Conservation (phyloP, 2,888 invertebrate genomes). For the Pelosia muscerda region DNA sequence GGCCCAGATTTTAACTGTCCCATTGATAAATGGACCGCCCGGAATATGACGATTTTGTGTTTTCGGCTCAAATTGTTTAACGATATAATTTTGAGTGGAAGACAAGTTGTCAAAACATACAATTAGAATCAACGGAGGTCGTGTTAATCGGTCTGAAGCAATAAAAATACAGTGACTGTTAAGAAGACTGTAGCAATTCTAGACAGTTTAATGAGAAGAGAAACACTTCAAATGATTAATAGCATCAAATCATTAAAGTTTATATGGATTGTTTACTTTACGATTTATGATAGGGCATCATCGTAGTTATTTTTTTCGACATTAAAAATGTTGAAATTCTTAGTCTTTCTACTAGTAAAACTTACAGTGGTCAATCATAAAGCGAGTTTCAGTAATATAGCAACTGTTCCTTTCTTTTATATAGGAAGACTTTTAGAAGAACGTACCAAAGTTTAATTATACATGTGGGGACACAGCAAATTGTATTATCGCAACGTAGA, state of each 20-base stretch:
- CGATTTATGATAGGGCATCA: background rate
- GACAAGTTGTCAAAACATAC: slow-evolving; percentile 3
- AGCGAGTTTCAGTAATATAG: too few species aligned
- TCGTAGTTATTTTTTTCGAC: background rate
- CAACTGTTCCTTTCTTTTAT: too few species aligned
- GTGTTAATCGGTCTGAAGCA: background rate
- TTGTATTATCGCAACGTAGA: too few species aligned
- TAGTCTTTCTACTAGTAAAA: too few species aligned
- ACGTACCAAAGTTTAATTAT: background rate
- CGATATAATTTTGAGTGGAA: slow-evolving; percentile 8
- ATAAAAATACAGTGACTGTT: background rate
- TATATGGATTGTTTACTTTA: background rate
- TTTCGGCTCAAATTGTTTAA: slow-evolving; percentile 18
- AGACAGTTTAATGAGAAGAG: background rate
- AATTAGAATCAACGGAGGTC: background rate
- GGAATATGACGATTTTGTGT: slow-evolving; percentile 17
- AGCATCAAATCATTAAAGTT: background rate
- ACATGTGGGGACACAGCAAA: too few species aligned
- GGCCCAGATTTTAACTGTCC: slow-evolving; percentile 47
- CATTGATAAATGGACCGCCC: slow-evolving; percentile 44
- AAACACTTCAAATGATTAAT: background rate
- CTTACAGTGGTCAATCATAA: too few species aligned
- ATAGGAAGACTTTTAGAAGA: too few species aligned
- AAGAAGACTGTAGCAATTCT: background rate
- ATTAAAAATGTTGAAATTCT: background rate